Percentiles rank a stretch among this genome's conserved stretches.
These are phyloP conservation scores for Caenorhabditis parvicauda DNA, from an alignment of 2,888 invertebrate species.

Conservation along the genomic window DNA sequence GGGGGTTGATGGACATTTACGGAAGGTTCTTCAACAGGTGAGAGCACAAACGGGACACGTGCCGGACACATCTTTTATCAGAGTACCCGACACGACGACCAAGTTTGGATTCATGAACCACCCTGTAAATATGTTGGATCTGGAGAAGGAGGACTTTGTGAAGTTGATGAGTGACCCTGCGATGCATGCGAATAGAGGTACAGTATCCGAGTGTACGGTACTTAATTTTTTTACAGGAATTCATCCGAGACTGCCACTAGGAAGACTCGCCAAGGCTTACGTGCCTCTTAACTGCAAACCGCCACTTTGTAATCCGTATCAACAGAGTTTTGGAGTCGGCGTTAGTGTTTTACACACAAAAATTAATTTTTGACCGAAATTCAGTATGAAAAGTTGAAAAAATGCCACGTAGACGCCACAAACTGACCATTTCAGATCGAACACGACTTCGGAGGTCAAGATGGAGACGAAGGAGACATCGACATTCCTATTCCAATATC, in stretches of 20 bases:
- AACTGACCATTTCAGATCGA: slow-evolving; percentile 41
- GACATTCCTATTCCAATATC: slow-evolving; percentile 49
- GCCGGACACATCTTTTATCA: slow-evolving; percentile 5
- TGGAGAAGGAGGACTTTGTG: slow-evolving; percentile 48
- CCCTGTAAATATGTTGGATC: slow-evolving; percentile 54
- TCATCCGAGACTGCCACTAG: slow-evolving; percentile 44
- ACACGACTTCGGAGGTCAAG: slow-evolving; percentile 44
- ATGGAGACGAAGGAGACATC: slow-evolving; percentile 51
- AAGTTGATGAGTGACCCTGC: slow-evolving; percentile 43
- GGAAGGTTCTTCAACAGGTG: slow-evolving; percentile 44
- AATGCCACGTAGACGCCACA: too few species aligned
- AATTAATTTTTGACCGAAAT: not conserved
- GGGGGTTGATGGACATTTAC: slow-evolving; percentile 52
- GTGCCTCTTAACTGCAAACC: slow-evolving; percentile 45
- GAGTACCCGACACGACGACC: slow-evolving; percentile 41
- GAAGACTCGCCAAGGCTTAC: slow-evolving; percentile 36
- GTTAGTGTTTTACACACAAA: slow-evolving; percentile 29
- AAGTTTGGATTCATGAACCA: slow-evolving; percentile 51
- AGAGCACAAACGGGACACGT: not conserved
- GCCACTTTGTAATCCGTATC: slow-evolving; percentile 48
- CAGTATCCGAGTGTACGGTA: not conserved
- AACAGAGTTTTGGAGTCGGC: slow-evolving; percentile 39
- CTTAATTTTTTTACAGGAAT: slow-evolving; percentile 1
- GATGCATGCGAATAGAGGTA: slow-evolving; percentile 43
- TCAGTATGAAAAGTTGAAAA: not conserved